phyloP scores from a whole-genome alignment of 2,797 vertebrate species.

The Poeciliopsis presidionis region DNA sequence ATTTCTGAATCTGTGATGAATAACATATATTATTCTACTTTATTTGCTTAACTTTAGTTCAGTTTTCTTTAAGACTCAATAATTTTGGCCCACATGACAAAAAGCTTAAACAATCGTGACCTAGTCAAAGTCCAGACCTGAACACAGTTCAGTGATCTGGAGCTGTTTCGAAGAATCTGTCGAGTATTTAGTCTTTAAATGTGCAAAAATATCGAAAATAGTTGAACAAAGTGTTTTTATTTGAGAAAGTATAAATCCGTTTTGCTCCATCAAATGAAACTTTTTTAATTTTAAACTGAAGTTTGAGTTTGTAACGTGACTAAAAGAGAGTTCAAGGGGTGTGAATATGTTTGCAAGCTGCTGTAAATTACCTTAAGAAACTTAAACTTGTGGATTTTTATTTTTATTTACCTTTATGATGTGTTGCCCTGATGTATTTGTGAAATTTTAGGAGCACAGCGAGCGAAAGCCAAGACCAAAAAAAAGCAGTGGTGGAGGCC shows the following conservation, averaged over 20 bases:
- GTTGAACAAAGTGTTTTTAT: background rate
- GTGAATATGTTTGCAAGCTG: background rate
- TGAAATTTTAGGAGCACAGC: conserved; percentile 99
- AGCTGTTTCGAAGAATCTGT: background rate
- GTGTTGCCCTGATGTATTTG: conserved; percentile 91
- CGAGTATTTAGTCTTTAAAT: background rate
- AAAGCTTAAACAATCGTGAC: background rate
- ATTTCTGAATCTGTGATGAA: too few relatives aligned
- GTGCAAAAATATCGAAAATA: background rate
- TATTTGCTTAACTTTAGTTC: too few relatives aligned
- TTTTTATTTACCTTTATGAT: conserved; percentile 38
- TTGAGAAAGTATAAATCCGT: background rate
- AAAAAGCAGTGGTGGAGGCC: conserved; percentile 99
- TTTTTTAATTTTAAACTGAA: background rate
- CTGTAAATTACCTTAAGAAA: background rate
- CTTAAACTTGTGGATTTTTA: background rate
- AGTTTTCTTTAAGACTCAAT: too few relatives aligned
- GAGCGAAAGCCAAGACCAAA: conserved; percentile 99
- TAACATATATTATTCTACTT: too few relatives aligned
- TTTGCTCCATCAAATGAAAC: background rate
- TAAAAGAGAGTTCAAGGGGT: background rate
- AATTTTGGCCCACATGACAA: too few relatives aligned
- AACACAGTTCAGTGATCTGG: background rate
- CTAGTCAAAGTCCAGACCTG: background rate
- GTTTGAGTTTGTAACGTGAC: background rate